A percentile compares a stretch with the other conserved stretches of the same genome.
Evolutionary conservation across 2,113 vertebrate species (phyloP).

Genomic region (Nettapus auritus): DNA sequence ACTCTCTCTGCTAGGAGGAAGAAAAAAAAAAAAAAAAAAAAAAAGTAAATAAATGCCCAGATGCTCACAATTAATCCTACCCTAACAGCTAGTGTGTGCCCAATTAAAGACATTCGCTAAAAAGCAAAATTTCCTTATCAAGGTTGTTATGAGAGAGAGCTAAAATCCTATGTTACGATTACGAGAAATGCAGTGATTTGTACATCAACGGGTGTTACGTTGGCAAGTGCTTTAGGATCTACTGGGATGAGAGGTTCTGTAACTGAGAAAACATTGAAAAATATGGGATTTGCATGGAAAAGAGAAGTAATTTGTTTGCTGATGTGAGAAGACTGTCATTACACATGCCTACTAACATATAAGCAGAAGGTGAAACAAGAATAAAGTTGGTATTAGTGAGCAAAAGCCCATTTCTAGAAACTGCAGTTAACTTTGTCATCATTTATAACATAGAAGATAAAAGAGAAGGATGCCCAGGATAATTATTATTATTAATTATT

Average conservation of each 20-base stretch:
- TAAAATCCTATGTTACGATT: constrained; percentile 8
- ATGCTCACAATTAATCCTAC: constrained; percentile 44
- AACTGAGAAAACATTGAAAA: constrained; percentile 28
- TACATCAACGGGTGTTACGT: constrained; percentile 4
- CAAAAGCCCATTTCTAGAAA: neutral
- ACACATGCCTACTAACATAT: neutral
- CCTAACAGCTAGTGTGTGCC: neutral
- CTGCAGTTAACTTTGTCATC: neutral
- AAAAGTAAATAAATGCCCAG: constrained; percentile 32
- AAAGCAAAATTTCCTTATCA: constrained; percentile 31
- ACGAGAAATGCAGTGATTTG: constrained; percentile 27
- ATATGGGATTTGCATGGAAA: neutral
- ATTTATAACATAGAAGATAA: neutral
- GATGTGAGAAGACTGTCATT: neutral
- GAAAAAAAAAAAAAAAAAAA: neutral
- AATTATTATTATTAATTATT: too few species aligned
- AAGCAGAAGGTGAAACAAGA: neutral
- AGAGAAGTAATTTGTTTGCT: neutral
- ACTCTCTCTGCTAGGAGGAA: neutral
- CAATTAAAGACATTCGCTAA: constrained; percentile 28
- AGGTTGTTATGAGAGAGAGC: neutral
- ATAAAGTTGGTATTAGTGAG: accelerated
- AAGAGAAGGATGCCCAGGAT: neutral
- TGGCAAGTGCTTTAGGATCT: constrained; percentile 37
- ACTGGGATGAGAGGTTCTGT: neutral